Conservation (phyloP, 1,140 invertebrate genomes). For the Neodiprion lecontei region DNA sequence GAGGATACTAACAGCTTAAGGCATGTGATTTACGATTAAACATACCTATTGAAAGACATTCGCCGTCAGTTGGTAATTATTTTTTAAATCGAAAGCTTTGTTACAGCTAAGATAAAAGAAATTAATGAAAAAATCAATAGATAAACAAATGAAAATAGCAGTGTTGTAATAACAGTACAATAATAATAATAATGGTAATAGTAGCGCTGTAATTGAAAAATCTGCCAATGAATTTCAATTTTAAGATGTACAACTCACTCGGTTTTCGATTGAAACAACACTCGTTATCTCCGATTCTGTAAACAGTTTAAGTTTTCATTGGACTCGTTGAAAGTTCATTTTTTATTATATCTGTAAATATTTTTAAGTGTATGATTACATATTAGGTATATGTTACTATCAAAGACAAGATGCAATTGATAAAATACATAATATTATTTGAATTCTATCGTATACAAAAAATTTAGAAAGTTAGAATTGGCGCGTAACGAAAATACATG, state of each 20-base stretch:
- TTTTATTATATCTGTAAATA: neutral
- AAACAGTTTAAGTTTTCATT: neutral
- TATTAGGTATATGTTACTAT: slow-evolving; percentile 3
- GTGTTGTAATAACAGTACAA: neutral
- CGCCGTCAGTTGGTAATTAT: neutral
- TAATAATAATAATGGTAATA: neutral
- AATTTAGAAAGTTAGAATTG: neutral
- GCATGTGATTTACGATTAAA: neutral
- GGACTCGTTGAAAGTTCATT: neutral
- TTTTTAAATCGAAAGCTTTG: slow-evolving; percentile 2
- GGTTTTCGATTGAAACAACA: neutral
- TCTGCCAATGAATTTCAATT: neutral
- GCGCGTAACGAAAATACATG: neutral
- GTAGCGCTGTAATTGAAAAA: neutral
- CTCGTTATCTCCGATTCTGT: neutral
- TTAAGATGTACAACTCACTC: neutral
- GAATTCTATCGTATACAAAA: neutral
- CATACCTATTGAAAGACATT: no score
- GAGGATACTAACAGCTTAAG: neutral
- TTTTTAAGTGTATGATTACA: slow-evolving; percentile 3
- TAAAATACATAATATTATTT: slow-evolving; percentile 8
- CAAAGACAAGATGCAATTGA: neutral
- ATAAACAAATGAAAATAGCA: neutral
- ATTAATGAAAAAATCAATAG: neutral
- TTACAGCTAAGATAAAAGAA: slow-evolving; percentile 4